Base-by-base conservation (phyloP, 1,140 invertebrate species). In the Chlorops oryzae region DNA sequence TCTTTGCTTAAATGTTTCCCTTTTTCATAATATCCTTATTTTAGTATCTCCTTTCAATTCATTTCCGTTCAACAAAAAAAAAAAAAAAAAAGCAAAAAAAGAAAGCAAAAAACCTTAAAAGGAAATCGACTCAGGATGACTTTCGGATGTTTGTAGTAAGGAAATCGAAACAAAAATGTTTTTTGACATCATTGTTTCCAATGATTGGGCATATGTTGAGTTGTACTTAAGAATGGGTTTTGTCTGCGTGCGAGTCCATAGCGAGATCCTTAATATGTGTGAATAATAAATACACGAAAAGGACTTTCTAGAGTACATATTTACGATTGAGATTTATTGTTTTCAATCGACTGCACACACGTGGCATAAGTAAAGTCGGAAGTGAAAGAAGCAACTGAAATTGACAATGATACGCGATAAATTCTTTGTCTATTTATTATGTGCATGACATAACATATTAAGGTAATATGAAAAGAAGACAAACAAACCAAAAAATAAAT, bases 391-490 rank as follows among this genome's bases (percentile, higher is more conserved):
- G 64, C 63, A 68, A 68, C 60, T 57, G 59, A 65, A 68, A 68
- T 65, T 68, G 65, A 68, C 61, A 68, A 62, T 60, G 62, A 64
- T 67, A 65, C 68, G 62, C 62, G 65, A 68, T 68, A 68, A 65
- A 65, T 63, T 65, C 63, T 63, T 63, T 68, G 65, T 68, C 65
- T 68, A 65, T 59, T 68, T 68, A 68, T 68, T 68, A 68, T 68
- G 65, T 68, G 65, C 65, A 60, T 68, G 62, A 68, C 65, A 68
- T 68, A 65, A 64, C 58, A 64, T 60, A 62, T 65, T 63, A 64
- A 58, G 28, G 28, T 32, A 32, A 10, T 32, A 32, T 10, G 9
- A 32, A 32, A 32, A 10, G 15, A 32, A 32, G 9, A 32, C 9
- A 32, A 32, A 32, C 15, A 9, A 32, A 32, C 9, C 9, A 32